Base-by-base conservation (phyloP, 2,113 vertebrate genomes). In the Pao palembangensis region DNA sequence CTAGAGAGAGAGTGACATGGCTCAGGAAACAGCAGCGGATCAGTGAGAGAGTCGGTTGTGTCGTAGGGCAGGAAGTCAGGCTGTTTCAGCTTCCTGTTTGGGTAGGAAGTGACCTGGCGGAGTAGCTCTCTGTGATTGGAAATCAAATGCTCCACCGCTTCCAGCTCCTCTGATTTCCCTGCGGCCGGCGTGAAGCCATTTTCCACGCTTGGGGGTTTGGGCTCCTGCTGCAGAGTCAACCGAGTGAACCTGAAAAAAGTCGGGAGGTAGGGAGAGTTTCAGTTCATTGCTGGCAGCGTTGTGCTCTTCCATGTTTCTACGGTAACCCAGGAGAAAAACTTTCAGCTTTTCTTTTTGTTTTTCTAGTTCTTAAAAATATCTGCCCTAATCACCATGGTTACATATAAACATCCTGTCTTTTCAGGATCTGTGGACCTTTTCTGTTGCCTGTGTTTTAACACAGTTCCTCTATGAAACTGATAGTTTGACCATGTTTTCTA, bases 81-180 rank as follows among this genome's bases (percentile, higher is more conserved):
- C 14, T 87, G 85, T 75, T 92, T 93, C 61, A 91, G 55, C 82
- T 96, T 96, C 77, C 93, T 92, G 66, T 94, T 93, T 12, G 94
- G 95, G 75, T 97, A 98, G 0, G 92, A 95, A 7, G 92, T 88
- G 62, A 99, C 94, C 81, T 98, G 96, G 48, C 91, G 95, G 48
- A 98, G 83, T 56, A 99, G 88, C 34, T 96, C 94, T 61, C 92
- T 92, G 73, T 98, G 94, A 48, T 92, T 95, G 0, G 88, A 91
- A 65, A 98, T 96, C 0, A 91, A 93, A 31, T 88, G 93, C 64
- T 97, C 94, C 20, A 98, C 91, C 0, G 90, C 93, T 44, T 93
- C 93, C 38, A 98, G 81, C 60, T 98, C 94, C 0, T 92, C 91
- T 3, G 87, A 87, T 71, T 92, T 92, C 65, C 92, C 93, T 0